These are phyloP conservation scores for Heliconius sara DNA, from an alignment of 2,888 invertebrate genomes.

Conservation along the genomic window DNA sequence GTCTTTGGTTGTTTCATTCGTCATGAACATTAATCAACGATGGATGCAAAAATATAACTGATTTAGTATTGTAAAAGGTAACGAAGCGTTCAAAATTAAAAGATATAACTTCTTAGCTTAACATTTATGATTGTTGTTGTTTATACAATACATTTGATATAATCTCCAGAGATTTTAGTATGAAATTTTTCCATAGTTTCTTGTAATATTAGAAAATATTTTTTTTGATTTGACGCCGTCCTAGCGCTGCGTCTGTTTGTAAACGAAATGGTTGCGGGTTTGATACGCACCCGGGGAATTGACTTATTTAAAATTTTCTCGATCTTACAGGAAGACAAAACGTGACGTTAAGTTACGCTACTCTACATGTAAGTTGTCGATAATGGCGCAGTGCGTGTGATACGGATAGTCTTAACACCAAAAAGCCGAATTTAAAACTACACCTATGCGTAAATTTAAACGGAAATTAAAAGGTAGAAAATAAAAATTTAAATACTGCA, in stretches of 20 bases:
- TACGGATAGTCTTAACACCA: too few species aligned
- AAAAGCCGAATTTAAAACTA: too few species aligned
- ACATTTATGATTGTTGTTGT: background rate
- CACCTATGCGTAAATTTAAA: too few species aligned
- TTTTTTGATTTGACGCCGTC: background rate
- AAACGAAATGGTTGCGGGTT: background rate
- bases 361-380: background rate
- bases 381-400: too few species aligned
- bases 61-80: conserved; percentile 17
- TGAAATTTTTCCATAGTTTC: background rate
- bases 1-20: background rate
- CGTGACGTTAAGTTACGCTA: background rate
- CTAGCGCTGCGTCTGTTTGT: background rate
- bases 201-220: background rate
- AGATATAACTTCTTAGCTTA: background rate
- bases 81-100: conserved; percentile 16
- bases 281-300: background rate
- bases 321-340: background rate
- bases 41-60: conserved; percentile 2
- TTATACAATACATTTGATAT: background rate
- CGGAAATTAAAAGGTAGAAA: too few species aligned
- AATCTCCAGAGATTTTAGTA: background rate
- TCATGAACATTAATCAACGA: conserved; percentile 9
- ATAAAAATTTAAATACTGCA: too few species aligned
- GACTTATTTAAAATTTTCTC: background rate